These are phyloP conservation scores for Syngnathus scovelli DNA, from an alignment of 2,113 vertebrate species.

Conservation along the genomic window DNA sequence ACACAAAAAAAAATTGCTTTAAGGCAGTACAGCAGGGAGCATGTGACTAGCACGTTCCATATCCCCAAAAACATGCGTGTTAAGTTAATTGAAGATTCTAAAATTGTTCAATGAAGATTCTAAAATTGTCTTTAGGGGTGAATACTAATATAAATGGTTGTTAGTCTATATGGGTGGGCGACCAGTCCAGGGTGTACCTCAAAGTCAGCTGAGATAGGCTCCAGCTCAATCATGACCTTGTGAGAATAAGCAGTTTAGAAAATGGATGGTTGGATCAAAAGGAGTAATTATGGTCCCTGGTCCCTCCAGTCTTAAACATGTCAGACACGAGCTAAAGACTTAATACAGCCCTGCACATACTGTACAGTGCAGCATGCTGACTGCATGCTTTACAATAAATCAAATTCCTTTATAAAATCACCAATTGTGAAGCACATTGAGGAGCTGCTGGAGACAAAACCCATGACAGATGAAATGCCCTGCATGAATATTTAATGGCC, in stretches of 20 bases:
- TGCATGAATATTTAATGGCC: neutral
- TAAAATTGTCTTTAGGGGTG: too few species aligned
- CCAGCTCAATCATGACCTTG: neutral
- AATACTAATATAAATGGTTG: too few species aligned
- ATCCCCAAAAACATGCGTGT: too few species aligned
- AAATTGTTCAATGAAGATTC: too few species aligned
- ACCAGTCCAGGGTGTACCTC: neutral
- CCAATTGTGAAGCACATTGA: constrained; percentile 11
- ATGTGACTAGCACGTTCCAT: too few species aligned
- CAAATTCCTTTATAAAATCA: constrained; percentile 9
- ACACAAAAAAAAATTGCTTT: too few species aligned
- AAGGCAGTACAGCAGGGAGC: too few species aligned
- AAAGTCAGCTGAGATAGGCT: neutral
- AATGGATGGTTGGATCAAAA: neutral
- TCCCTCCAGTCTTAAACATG: neutral
- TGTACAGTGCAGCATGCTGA: constrained; percentile 15
- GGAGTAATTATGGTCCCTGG: neutral
- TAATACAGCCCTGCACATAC: neutral
- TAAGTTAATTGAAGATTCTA: too few species aligned
- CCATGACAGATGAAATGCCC: neutral
- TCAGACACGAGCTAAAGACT: constrained; percentile 12
- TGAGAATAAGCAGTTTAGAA: neutral
- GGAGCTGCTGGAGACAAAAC: constrained; percentile 13
- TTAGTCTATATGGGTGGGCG: too few species aligned
- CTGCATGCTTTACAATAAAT: constrained; percentile 23